A percentile compares a stretch with the other conserved stretches of the same genome.
Evolutionary conservation across 2,888 invertebrate genomes (phyloP).

Genomic region (Achlya flavicornis): DNA sequence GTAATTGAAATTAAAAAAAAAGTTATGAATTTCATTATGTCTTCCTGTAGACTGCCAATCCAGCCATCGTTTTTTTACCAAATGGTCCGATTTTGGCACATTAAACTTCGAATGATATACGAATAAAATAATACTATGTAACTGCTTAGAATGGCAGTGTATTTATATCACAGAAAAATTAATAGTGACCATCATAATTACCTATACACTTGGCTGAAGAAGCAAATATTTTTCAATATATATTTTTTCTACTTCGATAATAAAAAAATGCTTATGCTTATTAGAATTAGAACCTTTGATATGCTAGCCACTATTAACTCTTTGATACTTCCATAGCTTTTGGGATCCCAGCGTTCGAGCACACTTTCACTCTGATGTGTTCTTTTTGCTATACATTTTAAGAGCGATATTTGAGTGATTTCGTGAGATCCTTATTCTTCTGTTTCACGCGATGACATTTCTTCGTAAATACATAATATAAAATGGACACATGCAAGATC

Average conservation of each 20-base stretch:
- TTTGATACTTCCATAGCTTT: background rate
- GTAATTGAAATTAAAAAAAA: slow-evolving; percentile 37
- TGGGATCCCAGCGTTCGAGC: background rate
- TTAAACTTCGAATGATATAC: slow-evolving; percentile 53
- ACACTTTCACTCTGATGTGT: slow-evolving; percentile 13
- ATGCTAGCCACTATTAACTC: background rate
- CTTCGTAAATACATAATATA: slow-evolving; percentile 23
- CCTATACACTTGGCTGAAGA: background rate
- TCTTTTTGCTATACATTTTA: slow-evolving; percentile 13
- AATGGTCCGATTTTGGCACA: slow-evolving; percentile 81
- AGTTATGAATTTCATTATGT: slow-evolving; percentile 21
- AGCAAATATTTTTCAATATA: background rate
- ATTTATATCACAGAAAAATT: background rate
- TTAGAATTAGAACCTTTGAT: background rate
- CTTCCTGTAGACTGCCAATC: slow-evolving; percentile 50
- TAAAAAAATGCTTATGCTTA: no score
- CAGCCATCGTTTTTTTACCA: slow-evolving; percentile 46
- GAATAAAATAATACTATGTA: slow-evolving; percentile 68
- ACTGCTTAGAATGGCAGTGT: slow-evolving; percentile 41
- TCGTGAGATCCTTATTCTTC: slow-evolving; percentile 21
- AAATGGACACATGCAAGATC: slow-evolving; percentile 11
- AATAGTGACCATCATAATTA: background rate
- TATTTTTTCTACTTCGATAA: no score
- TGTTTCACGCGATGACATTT: slow-evolving; percentile 17
- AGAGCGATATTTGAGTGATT: slow-evolving; percentile 30